Percentiles rank a stretch among this genome's conserved stretches.
Evolutionary conservation across 2,113 vertebrate species (phyloP).

Genomic region (Notothenia rossii): DNA sequence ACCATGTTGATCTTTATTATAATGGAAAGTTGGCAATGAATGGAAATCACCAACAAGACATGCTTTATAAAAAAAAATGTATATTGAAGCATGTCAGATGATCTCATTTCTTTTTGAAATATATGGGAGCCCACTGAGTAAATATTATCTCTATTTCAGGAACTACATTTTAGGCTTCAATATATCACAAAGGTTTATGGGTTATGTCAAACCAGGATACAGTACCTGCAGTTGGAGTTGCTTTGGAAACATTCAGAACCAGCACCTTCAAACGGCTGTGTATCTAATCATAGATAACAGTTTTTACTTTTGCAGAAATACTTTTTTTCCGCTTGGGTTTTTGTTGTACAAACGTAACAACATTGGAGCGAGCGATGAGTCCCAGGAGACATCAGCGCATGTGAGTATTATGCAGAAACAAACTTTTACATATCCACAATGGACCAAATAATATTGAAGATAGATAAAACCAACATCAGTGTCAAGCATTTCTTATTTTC

Average conservation of each 20-base stretch:
- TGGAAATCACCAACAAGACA: not conserved
- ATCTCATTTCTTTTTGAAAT: too few species aligned
- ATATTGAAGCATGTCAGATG: not conserved
- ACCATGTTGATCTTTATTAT: not conserved
- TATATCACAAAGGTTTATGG: not conserved
- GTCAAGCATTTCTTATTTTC: not conserved
- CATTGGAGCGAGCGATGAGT: not conserved
- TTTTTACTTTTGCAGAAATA: not conserved
- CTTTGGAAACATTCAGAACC: slow-evolving; percentile 31
- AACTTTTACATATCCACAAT: not conserved
- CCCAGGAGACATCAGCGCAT: not conserved
- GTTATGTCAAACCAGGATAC: not conserved
- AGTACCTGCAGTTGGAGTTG: not conserved
- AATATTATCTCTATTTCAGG: not conserved
- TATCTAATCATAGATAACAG: not conserved
- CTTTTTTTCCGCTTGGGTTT: not conserved
- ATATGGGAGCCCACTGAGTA: not conserved
- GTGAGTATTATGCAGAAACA: slow-evolving; percentile 1
- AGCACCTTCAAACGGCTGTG: not conserved
- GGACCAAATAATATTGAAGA: not conserved
- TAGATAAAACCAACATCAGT: not conserved
- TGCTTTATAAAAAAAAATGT: not conserved
- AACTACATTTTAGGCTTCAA: not conserved
- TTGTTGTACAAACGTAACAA: not conserved
- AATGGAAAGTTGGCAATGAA: not conserved